These are phyloP conservation scores for Catharus fuscescens DNA, from an alignment of 2,113 vertebrate genomes.

Conservation along the genomic window DNA sequence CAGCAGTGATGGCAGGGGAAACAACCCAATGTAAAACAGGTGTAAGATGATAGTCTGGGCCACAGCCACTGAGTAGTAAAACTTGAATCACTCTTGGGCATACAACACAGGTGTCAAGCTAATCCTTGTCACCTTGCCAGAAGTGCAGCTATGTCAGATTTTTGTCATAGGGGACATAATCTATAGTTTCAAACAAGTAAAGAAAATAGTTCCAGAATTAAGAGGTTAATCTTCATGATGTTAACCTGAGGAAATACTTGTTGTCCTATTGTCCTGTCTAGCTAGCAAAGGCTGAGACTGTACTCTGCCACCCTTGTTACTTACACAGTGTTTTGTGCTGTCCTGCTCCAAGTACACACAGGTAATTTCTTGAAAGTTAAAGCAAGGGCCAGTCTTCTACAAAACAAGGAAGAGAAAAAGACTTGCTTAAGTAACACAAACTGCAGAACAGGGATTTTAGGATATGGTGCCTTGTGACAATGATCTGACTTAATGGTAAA, in stretches of 20 bases:
- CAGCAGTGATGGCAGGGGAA: neutral
- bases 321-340: neutral
- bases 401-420: neutral
- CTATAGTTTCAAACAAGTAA: neutral
- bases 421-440: neutral
- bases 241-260: neutral
- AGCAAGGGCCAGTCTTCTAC: neutral
- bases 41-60: neutral
- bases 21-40: neutral
- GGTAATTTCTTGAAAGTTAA: neutral
- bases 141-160: neutral
- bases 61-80: neutral
- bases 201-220: neutral
- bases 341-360: neutral
- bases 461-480: neutral
- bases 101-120: neutral
- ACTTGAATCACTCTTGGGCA: neutral
- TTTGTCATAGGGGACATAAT: neutral
- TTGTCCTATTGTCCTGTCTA: neutral
- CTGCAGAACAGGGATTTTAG: neutral
- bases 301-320: neutral
- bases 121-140: neutral
- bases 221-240: neutral
- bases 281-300: neutral
- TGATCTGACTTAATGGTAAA: fast-evolving